Conservation (phyloP, 2,888 invertebrate species). For the Troides oblongomaculatus region DNA sequence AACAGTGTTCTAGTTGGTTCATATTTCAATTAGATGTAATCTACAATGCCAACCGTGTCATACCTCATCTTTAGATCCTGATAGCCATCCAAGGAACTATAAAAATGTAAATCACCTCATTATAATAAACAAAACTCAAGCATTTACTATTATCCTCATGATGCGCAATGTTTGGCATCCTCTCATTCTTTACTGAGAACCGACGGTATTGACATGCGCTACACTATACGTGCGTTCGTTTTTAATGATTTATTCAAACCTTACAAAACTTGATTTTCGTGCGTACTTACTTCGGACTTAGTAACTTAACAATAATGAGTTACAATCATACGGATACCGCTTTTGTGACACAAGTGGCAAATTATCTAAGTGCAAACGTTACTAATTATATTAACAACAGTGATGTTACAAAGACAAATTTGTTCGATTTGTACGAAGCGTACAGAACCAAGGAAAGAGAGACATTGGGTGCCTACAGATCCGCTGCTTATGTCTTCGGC, state of each 20-base stretch:
- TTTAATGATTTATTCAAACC: slow-evolving; percentile 18
- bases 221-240: slow-evolving; percentile 16
- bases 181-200: slow-evolving; percentile 52
- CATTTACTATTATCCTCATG: slow-evolving; percentile 47
- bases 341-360: slow-evolving; percentile 43
- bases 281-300: slow-evolving; percentile 10
- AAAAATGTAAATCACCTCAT: slow-evolving; percentile 62
- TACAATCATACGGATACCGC: slow-evolving; percentile 15
- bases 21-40: slow-evolving; percentile 20
- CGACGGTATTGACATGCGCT: slow-evolving; percentile 53
- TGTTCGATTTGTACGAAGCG: slow-evolving; percentile 58
- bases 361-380: slow-evolving; percentile 49
- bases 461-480: slow-evolving; percentile 72
- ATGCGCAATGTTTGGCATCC: slow-evolving; percentile 51
- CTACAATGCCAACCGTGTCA: slow-evolving; percentile 30
- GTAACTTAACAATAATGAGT: slow-evolving; percentile 29
- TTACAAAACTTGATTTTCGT: slow-evolving; percentile 17
- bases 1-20: slow-evolving; percentile 1
- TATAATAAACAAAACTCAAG: slow-evolving; percentile 53
- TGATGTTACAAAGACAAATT: slow-evolving; percentile 48
- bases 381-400: slow-evolving; percentile 51
- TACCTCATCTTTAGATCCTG: slow-evolving; percentile 24
- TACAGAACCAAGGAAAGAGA: slow-evolving; percentile 58
- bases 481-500: slow-evolving; percentile 78
- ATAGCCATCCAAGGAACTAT: slow-evolving; percentile 44